Evolutionary conservation across 2,113 vertebrate species (phyloP), one percentile per base, ranked within the genome.

Genomic region (Tilapia sparmanii): DNA sequence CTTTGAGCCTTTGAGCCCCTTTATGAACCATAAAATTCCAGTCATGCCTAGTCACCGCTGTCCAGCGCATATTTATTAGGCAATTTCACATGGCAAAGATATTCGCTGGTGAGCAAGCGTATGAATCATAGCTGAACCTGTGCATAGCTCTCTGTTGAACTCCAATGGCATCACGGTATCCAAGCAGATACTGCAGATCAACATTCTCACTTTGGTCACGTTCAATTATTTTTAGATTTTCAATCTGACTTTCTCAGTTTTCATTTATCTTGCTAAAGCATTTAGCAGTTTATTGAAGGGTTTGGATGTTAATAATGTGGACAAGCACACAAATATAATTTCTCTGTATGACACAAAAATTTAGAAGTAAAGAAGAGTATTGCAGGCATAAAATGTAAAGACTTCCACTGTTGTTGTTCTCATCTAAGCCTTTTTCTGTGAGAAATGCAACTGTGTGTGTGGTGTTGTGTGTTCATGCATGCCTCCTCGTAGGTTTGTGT

Each of bases 51-150:
- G 47, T 90, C 50, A 33, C 76, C 22, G 87, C 57, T 5, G 80
- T 83, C 66, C 79, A 50, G 47, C 4, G 84, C 59, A 92, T 93
- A 93, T 94, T 95, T 94, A 94, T 93, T 86, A 88, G 87, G 50
- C 86, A 91, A 91, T 94, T 94, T 92, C 89, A 87, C 81, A 54
- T 73, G 47, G 86, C 86, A 54, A 54, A 73, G 90, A 89, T 83
- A 89, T 93, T 92, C 86, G 78, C 31, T 83, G 90, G 63, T 50
- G 87, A 86, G 80, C 81, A 81, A 78, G 83, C 55, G 57, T 86
- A 88, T 92, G 86, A 95, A 90, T 93, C 91, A 89, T 15, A 24
- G 12, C 83, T 47, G 53, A 85, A 40, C 3, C 66, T 50, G 16
- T 50, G 18, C 22, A 31, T 38, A 24, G 40, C 52, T 80, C 52